Conservation (phyloP, 1,140 invertebrate genomes). For the honey bee (Apis mellifera) region DNA sequence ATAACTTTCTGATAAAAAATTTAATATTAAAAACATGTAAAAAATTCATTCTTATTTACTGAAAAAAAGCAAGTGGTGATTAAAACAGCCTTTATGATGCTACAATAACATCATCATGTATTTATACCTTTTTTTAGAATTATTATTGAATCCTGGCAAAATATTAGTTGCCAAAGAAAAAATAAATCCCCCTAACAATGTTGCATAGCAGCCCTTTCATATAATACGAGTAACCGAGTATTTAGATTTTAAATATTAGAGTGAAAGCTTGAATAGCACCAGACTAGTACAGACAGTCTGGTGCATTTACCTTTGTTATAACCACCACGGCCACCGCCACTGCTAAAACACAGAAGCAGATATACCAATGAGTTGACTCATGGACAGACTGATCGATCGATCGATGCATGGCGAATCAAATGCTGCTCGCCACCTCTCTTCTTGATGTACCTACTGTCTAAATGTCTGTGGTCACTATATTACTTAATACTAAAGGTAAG, state of each 20-base stretch:
- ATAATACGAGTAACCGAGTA: slow-evolving; percentile 80
- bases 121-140: slow-evolving; percentile 5
- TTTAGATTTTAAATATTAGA: slow-evolving; percentile 83
- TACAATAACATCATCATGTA: slow-evolving; percentile 21
- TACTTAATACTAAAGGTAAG: slow-evolving; percentile 64
- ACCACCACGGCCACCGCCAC: slow-evolving; percentile 92
- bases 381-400: slow-evolving; percentile 86
- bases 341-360: slow-evolving; percentile 91
- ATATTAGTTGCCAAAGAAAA: slow-evolving; percentile 41
- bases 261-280: slow-evolving; percentile 86
- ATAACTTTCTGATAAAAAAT: background rate
- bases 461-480: slow-evolving; percentile 83
- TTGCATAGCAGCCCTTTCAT: slow-evolving; percentile 79
- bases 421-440: slow-evolving; percentile 83
- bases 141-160: background rate
- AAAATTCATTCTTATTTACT: background rate
- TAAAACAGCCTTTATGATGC: slow-evolving; percentile 33
- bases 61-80: slow-evolving; percentile 71
- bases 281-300: slow-evolving; percentile 84
- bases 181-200: slow-evolving; percentile 57
- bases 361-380: slow-evolving; percentile 82
- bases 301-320: slow-evolving; percentile 93
- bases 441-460: slow-evolving; percentile 84
- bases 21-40: background rate
- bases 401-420: slow-evolving; percentile 85